Evolutionary conservation across 1,140 invertebrate genomes (phyloP).

Genomic region (Tenebrio molitor): DNA sequence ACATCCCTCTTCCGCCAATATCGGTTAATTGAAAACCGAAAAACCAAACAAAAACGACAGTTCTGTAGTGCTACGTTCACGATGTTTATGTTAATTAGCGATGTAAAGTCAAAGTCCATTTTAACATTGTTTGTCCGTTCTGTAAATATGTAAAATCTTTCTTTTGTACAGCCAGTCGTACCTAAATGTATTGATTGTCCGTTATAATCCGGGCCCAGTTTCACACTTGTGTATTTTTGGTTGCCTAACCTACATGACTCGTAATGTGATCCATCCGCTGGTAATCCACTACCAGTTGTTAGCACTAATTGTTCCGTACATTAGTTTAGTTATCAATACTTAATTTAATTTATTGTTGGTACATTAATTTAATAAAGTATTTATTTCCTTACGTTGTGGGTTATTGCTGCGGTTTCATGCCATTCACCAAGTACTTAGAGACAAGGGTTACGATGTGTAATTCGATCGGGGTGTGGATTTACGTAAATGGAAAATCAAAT

Average conservation of each 20-base stretch:
- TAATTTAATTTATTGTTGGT: constrained; percentile 48
- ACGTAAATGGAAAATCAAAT: too few relatives aligned
- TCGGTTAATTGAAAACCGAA: neutral
- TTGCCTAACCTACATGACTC: constrained; percentile 45
- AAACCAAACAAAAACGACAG: constrained; percentile 2
- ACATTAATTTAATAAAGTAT: constrained; percentile 49
- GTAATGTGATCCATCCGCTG: neutral
- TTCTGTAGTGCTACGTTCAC: neutral
- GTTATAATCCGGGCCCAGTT: too few relatives aligned
- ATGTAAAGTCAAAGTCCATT: neutral
- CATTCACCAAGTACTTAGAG: too few relatives aligned
- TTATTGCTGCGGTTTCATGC: constrained; percentile 37
- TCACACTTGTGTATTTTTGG: constrained; percentile 49
- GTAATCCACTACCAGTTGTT: neutral
- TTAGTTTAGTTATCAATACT: neutral
- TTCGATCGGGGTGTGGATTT: too few relatives aligned
- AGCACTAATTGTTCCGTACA: constrained; percentile 11
- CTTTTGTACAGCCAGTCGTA: neutral
- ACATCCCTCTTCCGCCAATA: constrained; percentile 36
- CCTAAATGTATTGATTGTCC: too few relatives aligned
- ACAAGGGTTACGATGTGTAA: too few relatives aligned
- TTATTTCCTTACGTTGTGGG: constrained; percentile 46
- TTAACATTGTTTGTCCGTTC: constrained; percentile 3
- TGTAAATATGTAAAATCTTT: neutral
- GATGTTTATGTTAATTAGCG: neutral